Percentiles rank a stretch among this genome's conserved stretches.
Evolutionary conservation across 2,797 vertebrate genomes (phyloP).

Genomic region (Gymnopithys bicolor): DNA sequence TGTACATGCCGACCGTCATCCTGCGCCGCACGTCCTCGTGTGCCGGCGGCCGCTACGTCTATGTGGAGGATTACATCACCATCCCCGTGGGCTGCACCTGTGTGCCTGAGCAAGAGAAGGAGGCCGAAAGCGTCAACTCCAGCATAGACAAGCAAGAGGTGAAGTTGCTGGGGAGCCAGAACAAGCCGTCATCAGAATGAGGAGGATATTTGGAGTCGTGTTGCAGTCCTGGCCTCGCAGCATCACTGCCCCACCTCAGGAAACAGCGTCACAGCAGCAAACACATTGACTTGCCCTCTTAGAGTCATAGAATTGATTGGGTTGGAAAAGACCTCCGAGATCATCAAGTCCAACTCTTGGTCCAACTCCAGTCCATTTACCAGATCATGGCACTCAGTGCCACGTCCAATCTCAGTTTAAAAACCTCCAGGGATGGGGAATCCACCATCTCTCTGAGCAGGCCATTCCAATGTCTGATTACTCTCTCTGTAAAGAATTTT

Average conservation of each 20-base stretch:
- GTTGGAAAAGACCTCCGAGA: too few species aligned
- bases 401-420: too few species aligned
- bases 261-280: neutral
- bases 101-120: conserved; percentile 79
- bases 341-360: too few species aligned
- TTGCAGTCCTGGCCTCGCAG: neutral
- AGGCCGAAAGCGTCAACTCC: conserved; percentile 65
- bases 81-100: conserved; percentile 93
- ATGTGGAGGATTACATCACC: conserved; percentile 88
- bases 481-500: too few species aligned
- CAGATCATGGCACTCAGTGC: too few species aligned
- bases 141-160: conserved; percentile 74
- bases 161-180: conserved; percentile 69
- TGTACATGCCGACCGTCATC: conserved; percentile 88
- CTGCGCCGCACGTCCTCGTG: conserved; percentile 85
- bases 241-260: neutral
- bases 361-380: too few species aligned
- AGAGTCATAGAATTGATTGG: too few species aligned
- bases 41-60: conserved; percentile 84
- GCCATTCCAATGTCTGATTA: too few species aligned
- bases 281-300: neutral
- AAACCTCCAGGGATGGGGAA: too few species aligned
- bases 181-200: conserved; percentile 71
- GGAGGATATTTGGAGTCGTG: neutral
- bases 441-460: too few species aligned